Percentiles rank a stretch among this genome's conserved stretches.
Evolutionary conservation across 1,140 invertebrate genomes (phyloP).

Genomic region (Hydropsyche tenuis): DNA sequence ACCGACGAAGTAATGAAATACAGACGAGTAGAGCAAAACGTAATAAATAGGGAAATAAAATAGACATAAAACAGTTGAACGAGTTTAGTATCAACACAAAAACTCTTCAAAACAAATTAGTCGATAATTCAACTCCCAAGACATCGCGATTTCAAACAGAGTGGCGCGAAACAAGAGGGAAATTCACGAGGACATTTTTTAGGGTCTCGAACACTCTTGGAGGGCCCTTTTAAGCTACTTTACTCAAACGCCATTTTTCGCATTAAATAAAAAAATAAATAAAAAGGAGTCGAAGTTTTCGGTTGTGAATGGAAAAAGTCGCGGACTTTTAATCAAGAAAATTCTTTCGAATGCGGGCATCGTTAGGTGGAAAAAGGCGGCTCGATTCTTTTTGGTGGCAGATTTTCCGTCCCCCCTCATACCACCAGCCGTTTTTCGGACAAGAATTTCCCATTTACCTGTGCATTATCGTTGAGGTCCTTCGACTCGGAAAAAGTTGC

Average conservation of each 20-base stretch:
- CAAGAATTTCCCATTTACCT: slow-evolving; percentile 36
- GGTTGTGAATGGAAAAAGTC: slow-evolving; percentile 6
- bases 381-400: too few species aligned
- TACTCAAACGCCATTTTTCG: neutral
- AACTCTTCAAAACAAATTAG: slow-evolving; percentile 22
- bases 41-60: too few species aligned
- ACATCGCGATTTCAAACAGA: neutral
- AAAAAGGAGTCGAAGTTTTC: neutral
- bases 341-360: slow-evolving; percentile 13
- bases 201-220: neutral
- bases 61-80: neutral
- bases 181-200: slow-evolving; percentile 5
- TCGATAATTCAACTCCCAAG: neutral
- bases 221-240: neutral
- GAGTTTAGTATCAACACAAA: neutral
- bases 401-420: neutral
- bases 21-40: too few species aligned
- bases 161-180: neutral
- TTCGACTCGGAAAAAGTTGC: slow-evolving; percentile 4
- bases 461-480: slow-evolving; percentile 19
- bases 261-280: slow-evolving; percentile 5
- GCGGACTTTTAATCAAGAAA: slow-evolving; percentile 30
- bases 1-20: too few species aligned
- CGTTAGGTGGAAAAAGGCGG: too few species aligned
- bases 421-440: neutral